Base-by-base conservation (phyloP, 2,797 vertebrate genomes). In the Ctenosaura bakeri region DNA sequence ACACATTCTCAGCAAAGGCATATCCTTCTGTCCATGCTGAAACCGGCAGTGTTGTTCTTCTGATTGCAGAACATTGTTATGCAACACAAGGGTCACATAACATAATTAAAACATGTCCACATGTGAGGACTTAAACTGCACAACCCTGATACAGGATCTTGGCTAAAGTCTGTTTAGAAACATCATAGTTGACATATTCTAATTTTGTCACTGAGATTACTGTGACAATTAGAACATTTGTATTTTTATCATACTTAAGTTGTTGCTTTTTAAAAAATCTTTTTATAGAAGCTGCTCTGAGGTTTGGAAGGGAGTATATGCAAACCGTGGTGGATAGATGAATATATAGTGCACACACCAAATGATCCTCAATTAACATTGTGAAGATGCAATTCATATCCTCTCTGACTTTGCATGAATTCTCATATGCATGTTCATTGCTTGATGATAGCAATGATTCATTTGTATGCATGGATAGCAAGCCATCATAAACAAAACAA, bases 401-500 rank as follows among this genome's bases (percentile, higher is more conserved):
- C 9, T 62, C n/a, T 38, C 62, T 24, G 20, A 42, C 16, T 88
- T 88, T 71, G 16, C 7, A 56, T 29, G 9, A n/a, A 52, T 59
- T 74, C 35, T 26, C 24, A 56, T 42, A 42, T 71, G 32, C 14
- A 69, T 81, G 24, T 54, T 71, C 50, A 46, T 77, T 46, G 46
- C 24, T 56, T 76, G 52, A 59, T 76, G 14, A 77, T 5, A 76
- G 29, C 35, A 88, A 52, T 32, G 26, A 12, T 73, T n/a, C 16
- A 69, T 84, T 82, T 56, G n/a, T 18, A 82, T 56, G 35, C 22
- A 20, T 54, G n/a, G 32, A 29, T 54, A 26, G 5, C 78, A 77
- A 77, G 32, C 16, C 64, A 87, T n/a, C 29, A 66, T 74, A 73
- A 85, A 18, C 76, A 87, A 79, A 80, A 80, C 32, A 46, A 50